Percentiles rank a stretch among this genome's conserved stretches.
Conservation (phyloP, 2,888 invertebrate genomes). For the Brenthis daphne region DNA sequence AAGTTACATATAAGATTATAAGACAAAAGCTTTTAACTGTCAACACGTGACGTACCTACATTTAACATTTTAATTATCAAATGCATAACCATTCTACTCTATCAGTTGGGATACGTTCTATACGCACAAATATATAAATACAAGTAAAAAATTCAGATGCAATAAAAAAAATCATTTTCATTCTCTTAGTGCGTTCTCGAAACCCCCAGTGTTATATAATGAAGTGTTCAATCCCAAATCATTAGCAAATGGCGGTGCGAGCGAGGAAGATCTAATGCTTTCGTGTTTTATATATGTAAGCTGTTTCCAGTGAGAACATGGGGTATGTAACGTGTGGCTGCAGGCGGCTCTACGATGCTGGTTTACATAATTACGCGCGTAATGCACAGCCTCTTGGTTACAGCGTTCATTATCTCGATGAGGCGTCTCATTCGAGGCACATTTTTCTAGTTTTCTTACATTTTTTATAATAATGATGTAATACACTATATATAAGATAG, state of each 20-base stretch:
- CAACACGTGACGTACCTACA: too few species aligned
- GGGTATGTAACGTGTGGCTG: neutral
- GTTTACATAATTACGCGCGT: constrained; percentile 28
- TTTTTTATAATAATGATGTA: neutral
- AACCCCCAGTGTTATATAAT: neutral
- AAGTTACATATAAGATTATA: too few species aligned
- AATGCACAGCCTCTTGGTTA: constrained; percentile 44
- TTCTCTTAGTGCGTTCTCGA: constrained; percentile 4
- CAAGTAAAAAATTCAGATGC: too few species aligned
- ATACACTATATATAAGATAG: neutral
- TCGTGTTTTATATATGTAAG: neutral
- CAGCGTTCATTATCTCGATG: constrained; percentile 59
- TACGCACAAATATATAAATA: too few species aligned
- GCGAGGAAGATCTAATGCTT: neutral
- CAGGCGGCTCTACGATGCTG: constrained; percentile 15
- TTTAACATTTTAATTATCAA: too few species aligned
- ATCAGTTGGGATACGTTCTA: too few species aligned
- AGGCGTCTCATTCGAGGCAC: constrained; percentile 25
- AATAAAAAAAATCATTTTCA: neutral
- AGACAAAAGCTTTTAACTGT: too few species aligned
- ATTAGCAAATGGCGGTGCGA: constrained; percentile 11
- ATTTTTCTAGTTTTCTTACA: constrained; percentile 1
- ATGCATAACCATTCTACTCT: too few species aligned
- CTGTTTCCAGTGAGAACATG: neutral
- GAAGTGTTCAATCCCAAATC: constrained; percentile 9